Evolutionary conservation across 2,888 invertebrate species (phyloP).

Genomic region (Polietes domitor): DNA sequence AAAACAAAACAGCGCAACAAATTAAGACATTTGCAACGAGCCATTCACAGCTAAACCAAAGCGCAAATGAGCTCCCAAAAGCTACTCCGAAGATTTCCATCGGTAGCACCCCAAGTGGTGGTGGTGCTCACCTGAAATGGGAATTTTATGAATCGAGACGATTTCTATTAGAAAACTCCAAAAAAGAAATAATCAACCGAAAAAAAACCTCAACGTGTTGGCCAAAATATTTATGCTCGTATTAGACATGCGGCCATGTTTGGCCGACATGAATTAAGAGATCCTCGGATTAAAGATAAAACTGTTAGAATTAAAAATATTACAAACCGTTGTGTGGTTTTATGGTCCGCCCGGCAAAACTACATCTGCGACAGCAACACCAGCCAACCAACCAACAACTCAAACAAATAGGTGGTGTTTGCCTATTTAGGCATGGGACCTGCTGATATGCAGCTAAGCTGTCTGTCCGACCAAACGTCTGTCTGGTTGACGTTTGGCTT

Average conservation of each 20-base stretch:
- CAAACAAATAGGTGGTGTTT: conserved; percentile 43
- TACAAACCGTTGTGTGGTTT: background rate
- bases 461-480: background rate
- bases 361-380: background rate
- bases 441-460: conserved; percentile 15
- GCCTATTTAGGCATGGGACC: conserved; percentile 40
- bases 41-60: background rate
- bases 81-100: conserved; percentile 8
- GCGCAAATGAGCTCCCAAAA: background rate
- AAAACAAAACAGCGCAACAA: conserved; percentile 9
- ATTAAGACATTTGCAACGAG: conserved; percentile 61
- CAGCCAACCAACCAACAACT: background rate
- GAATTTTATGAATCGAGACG: conserved; percentile 51
- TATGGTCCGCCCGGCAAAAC: conserved; percentile 5
- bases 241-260: conserved; percentile 18
- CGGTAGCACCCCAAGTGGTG: conserved; percentile 7
- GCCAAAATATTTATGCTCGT: conserved; percentile 13
- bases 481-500: background rate
- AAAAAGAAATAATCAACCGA: background rate
- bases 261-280: conserved; percentile 47
- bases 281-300: conserved; percentile 54
- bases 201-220: background rate
- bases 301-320: conserved; percentile 36
- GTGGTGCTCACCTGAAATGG: conserved; percentile 27
- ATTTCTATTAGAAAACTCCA: background rate